Conservation (phyloP, 2,113 vertebrate species). For the Theristicus caerulescens region DNA sequence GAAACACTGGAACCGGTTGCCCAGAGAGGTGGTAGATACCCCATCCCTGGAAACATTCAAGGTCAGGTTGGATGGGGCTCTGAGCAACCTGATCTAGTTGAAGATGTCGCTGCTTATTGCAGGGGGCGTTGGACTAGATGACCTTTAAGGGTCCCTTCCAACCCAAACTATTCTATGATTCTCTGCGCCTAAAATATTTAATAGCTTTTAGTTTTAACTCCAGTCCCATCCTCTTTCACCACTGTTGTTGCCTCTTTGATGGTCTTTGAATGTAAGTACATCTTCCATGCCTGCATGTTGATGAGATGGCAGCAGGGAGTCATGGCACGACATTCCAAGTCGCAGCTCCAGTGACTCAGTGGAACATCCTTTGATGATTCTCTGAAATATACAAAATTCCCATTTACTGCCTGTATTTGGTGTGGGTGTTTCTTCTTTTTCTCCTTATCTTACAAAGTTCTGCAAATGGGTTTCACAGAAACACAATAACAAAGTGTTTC, state of each 20-base stretch:
- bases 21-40: background rate
- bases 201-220: background rate
- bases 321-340: background rate
- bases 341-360: background rate
- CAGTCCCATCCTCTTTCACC: background rate
- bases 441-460: background rate
- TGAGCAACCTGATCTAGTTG: background rate
- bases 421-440: background rate
- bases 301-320: background rate
- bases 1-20: background rate
- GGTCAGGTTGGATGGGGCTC: background rate
- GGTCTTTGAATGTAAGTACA: background rate
- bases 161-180: background rate
- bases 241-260: background rate
- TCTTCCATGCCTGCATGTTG: background rate
- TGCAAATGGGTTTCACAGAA: background rate
- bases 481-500: background rate
- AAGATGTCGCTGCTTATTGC: background rate
- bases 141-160: background rate
- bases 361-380: background rate
- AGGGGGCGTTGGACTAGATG: background rate
- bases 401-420: background rate
- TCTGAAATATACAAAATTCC: background rate
- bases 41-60: background rate
- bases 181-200: background rate